These are phyloP conservation scores for Rhingia campestris DNA, from an alignment of 2,888 invertebrate genomes.

Conservation along the genomic window DNA sequence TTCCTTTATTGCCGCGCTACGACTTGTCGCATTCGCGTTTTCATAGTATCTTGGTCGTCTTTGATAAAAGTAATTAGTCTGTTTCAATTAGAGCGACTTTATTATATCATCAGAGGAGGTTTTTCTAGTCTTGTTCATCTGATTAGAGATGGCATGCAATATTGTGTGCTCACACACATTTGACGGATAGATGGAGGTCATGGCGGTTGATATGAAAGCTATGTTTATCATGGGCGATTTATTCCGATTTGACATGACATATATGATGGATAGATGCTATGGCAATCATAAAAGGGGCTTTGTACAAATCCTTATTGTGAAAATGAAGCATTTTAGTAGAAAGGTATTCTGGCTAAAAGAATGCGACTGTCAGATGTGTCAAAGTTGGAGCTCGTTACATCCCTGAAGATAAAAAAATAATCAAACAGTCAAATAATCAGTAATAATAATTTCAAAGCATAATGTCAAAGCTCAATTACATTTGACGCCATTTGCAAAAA, in stretches of 20 bases:
- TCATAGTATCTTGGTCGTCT: conserved; percentile 9
- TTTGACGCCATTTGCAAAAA: no score
- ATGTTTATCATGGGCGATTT: conserved; percentile 5
- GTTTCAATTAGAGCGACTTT: conserved; percentile 56
- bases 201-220: conserved; percentile 23
- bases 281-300: no score
- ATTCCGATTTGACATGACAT: conserved; percentile 33
- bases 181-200: conserved; percentile 46
- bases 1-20: conserved; percentile 39
- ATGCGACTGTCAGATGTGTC: no score
- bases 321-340: no score
- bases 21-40: conserved; percentile 1
- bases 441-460: no score
- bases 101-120: conserved; percentile 59
- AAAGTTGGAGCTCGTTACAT: no score
- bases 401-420: no score
- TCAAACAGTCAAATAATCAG: no score
- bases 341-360: no score
- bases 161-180: conserved; percentile 24
- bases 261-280: no score
- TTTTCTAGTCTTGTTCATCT: conserved; percentile 12
- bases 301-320: no score
- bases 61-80: conserved; percentile 32
- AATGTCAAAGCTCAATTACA: no score
- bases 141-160: conserved; percentile 59